Percentiles rank a stretch among this genome's conserved stretches.
Evolutionary conservation across 2,113 vertebrate genomes (phyloP).

Genomic region (Promerops cafer): DNA sequence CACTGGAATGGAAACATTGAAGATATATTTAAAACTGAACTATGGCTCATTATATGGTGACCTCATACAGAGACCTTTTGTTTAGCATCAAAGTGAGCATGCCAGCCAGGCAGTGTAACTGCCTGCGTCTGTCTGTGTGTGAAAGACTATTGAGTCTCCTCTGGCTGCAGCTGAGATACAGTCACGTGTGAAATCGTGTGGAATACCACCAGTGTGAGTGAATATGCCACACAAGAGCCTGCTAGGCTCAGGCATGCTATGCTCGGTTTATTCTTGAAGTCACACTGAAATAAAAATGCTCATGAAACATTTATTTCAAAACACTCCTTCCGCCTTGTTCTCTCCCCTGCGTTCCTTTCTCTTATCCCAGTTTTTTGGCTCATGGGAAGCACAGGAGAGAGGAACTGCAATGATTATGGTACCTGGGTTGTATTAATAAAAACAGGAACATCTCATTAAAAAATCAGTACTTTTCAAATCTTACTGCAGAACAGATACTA

Average conservation of each 20-base stretch:
- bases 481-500: background rate
- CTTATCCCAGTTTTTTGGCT: background rate
- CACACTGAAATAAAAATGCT: background rate
- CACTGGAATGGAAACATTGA: slow-evolving; percentile 71
- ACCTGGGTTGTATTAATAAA: background rate
- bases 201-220: background rate
- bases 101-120: slow-evolving; percentile 64
- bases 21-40: slow-evolving; percentile 76
- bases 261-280: background rate
- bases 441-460: background rate
- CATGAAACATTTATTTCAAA: background rate
- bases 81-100: slow-evolving; percentile 68
- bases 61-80: slow-evolving; percentile 77
- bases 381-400: background rate
- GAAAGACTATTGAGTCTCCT: slow-evolving; percentile 59
- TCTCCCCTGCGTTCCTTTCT: background rate
- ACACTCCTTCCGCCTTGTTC: background rate
- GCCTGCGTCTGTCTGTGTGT: slow-evolving; percentile 22
- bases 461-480: background rate
- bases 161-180: slow-evolving; percentile 31
- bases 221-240: background rate
- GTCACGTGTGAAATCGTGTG: background rate
- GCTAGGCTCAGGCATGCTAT: background rate
- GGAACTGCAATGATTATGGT: background rate
- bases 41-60: slow-evolving; percentile 74